phyloP scores from a whole-genome alignment of 1,140 invertebrate species.

The Eumaeus atala region DNA sequence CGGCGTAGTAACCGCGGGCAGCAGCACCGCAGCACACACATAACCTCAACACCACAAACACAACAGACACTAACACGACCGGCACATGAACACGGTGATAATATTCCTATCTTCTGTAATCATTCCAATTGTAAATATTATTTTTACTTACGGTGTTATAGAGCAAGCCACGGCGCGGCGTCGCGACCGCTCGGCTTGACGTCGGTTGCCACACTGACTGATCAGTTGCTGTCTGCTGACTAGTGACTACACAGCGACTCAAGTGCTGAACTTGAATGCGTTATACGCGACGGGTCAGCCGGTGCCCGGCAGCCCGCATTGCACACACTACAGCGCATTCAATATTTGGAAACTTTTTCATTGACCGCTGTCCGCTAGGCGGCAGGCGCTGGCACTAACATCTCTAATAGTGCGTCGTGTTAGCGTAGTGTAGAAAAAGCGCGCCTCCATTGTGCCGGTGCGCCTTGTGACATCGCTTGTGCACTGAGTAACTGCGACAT shows the following conservation, averaged over 20 bases:
- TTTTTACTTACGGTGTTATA: constrained; percentile 44
- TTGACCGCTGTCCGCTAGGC: background rate
- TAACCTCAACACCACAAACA: constrained; percentile 35
- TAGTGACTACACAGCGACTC: no score
- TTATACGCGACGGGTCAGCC: no score
- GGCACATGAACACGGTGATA: background rate
- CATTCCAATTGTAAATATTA: constrained; percentile 6
- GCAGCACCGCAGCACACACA: constrained; percentile 39
- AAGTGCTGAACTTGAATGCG: background rate
- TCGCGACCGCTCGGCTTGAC: constrained; percentile 40
- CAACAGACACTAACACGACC: background rate
- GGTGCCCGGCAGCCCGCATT: constrained; percentile 24
- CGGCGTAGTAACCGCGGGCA: constrained; percentile 57
- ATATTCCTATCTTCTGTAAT: background rate
- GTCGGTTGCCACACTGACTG: constrained; percentile 39
- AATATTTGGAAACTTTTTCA: constrained; percentile 7
- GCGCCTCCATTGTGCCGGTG: constrained; percentile 45
- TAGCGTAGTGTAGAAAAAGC: constrained; percentile 46
- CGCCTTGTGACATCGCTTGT: no score
- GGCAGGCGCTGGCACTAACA: no score
- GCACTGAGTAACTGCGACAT: constrained; percentile 48
- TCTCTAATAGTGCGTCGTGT: constrained; percentile 16
- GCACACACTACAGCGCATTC: constrained; percentile 37
- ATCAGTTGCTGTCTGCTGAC: no score
- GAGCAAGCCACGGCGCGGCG: constrained; percentile 24